Conservation (phyloP, 1,140 invertebrate species). For the Oreohelix idahoensis region DNA sequence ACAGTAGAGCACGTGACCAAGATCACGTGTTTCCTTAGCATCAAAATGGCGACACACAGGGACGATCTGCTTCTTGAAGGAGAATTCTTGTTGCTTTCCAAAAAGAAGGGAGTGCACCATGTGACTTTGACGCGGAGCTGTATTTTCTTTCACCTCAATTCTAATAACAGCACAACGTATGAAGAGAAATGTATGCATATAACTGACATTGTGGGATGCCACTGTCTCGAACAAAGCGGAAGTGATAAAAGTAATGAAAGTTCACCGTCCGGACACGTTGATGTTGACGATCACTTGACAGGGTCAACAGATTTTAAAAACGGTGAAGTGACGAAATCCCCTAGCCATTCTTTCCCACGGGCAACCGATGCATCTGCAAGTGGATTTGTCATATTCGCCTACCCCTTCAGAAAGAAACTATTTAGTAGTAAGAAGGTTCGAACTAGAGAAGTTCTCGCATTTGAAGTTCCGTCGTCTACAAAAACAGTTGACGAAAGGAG, state of each 20-base stretch:
- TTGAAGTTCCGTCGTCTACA: slow-evolving; percentile 82
- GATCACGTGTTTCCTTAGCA: slow-evolving; percentile 48
- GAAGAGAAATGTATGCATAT: slow-evolving; percentile 46
- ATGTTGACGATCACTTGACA: background rate
- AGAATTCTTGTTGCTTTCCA: slow-evolving; percentile 56
- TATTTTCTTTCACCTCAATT: slow-evolving; percentile 44
- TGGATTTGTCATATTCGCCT: slow-evolving; percentile 90
- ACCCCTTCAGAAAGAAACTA: slow-evolving; percentile 82
- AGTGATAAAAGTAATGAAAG: background rate
- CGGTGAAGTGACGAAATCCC: slow-evolving; percentile 33
- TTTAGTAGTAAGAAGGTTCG: slow-evolving; percentile 75
- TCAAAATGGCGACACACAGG: slow-evolving; percentile 45
- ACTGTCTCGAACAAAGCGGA: slow-evolving; percentile 29
- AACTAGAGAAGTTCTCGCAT: slow-evolving; percentile 83
- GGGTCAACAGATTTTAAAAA: background rate
- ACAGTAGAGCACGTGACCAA: slow-evolving; percentile 8
- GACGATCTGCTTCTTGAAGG: slow-evolving; percentile 44
- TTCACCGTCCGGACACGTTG: background rate
- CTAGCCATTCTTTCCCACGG: slow-evolving; percentile 73
- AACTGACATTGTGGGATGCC: slow-evolving; percentile 69
- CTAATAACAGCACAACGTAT: slow-evolving; percentile 27
- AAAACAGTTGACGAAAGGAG: slow-evolving; percentile 89
- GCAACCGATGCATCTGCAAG: slow-evolving; percentile 79
- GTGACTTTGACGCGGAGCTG: slow-evolving; percentile 49
- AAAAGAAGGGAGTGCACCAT: slow-evolving; percentile 50